Percentiles rank a stretch among this genome's conserved stretches.
Conservation (phyloP, 1,140 invertebrate genomes). For the Cyrtorhinus lividipennis region DNA sequence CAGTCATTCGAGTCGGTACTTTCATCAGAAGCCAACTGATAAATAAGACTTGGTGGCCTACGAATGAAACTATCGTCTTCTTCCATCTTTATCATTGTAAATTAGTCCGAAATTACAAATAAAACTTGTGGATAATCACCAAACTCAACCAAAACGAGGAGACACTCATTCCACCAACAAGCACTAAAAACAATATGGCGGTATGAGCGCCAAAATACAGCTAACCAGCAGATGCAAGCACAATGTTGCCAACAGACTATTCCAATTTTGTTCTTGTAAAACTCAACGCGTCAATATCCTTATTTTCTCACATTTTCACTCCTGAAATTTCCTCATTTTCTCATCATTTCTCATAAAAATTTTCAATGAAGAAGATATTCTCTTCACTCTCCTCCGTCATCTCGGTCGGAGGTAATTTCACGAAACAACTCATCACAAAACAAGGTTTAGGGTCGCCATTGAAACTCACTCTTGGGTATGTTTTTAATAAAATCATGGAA, state of each 20-base stretch:
- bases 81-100: constrained; percentile 1
- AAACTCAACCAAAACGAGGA: background rate
- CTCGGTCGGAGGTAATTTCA: no score
- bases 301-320: no score
- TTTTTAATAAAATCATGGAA: no score
- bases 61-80: constrained; percentile 2
- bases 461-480: no score
- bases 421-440: no score
- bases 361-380: no score
- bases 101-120: background rate
- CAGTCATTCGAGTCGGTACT: background rate
- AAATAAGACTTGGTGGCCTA: background rate
- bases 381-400: no score
- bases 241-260: background rate
- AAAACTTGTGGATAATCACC: background rate
- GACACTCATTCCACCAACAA: background rate
- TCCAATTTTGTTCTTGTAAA: no score
- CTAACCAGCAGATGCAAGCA: background rate
- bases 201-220: background rate
- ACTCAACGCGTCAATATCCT: no score
- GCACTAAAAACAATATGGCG: background rate
- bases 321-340: no score
- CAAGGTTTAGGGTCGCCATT: no score
- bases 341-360: no score
- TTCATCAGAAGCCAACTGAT: background rate